Evolutionary conservation across 1,140 invertebrate species (phyloP).

Genomic region (Meloidogyne chitwoodi): DNA sequence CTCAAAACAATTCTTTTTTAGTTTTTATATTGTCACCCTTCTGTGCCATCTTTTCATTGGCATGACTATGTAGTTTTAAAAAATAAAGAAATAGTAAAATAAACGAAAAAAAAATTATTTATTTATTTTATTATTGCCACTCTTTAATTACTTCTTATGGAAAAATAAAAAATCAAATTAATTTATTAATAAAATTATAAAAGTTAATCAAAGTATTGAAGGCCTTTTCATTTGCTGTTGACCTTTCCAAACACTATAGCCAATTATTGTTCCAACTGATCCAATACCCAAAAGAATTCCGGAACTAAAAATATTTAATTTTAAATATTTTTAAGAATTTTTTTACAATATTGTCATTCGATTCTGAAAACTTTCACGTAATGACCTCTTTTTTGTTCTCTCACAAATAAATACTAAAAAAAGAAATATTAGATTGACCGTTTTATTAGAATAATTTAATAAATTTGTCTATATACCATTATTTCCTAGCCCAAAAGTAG

Average conservation of each 20-base stretch:
- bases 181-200: neutral
- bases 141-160: too few relatives aligned
- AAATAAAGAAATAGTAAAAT: neutral
- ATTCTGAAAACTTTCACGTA: slow-evolving; percentile 24
- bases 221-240: neutral
- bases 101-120: neutral
- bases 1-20: neutral
- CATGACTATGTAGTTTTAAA: neutral
- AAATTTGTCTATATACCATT: slow-evolving; percentile 4
- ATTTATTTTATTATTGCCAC: too few relatives aligned
- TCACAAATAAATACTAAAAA: slow-evolving; percentile 26
- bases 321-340: neutral
- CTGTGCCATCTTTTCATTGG: neutral
- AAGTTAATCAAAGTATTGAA: neutral
- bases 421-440: too few relatives aligned
- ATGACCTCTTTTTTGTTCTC: slow-evolving; percentile 5
- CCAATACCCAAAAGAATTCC: slow-evolving; percentile 21
- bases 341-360: slow-evolving; percentile 22
- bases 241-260: slow-evolving; percentile 12
- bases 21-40: too few relatives aligned
- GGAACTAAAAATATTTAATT: slow-evolving; percentile 2
- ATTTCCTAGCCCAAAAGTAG: slow-evolving; percentile 15
- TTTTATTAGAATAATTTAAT: too few relatives aligned
- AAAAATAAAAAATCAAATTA: too few relatives aligned
- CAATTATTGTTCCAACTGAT: slow-evolving; percentile 20